Percentiles rank a stretch among this genome's conserved stretches.
These are phyloP conservation scores for Ooceraea biroi DNA, from an alignment of 1,140 invertebrate genomes.

Conservation along the genomic window DNA sequence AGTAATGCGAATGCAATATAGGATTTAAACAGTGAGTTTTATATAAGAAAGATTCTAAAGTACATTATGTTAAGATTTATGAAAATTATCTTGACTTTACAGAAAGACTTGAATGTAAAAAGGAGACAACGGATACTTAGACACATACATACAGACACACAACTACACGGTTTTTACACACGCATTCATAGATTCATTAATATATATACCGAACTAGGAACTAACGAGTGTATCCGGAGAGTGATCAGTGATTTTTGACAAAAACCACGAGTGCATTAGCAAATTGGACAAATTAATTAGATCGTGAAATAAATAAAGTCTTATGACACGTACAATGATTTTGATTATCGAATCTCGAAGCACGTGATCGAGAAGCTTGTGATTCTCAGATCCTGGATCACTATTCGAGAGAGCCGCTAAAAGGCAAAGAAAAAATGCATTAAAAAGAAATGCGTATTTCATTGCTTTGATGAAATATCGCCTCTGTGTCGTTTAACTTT, in stretches of 20 bases:
- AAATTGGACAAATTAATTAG: constrained; percentile 42
- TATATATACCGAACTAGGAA: constrained; percentile 47
- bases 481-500: constrained; percentile 61
- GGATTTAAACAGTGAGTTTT: constrained; percentile 60
- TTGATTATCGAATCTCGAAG: constrained; percentile 62
- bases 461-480: constrained; percentile 29
- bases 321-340: constrained; percentile 54
- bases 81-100: constrained; percentile 52
- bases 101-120: constrained; percentile 4
- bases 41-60: constrained; percentile 74
- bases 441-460: constrained; percentile 2
- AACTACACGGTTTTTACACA: constrained; percentile 49
- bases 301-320: constrained; percentile 41
- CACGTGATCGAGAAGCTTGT: constrained; percentile 42
- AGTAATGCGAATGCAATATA: constrained; percentile 62
- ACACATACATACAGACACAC: constrained; percentile 57
- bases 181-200: constrained; percentile 47
- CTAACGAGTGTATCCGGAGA: constrained; percentile 34
- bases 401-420: constrained; percentile 52
- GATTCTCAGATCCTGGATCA: constrained; percentile 50
- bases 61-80: constrained; percentile 70
- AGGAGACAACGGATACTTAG: background rate
- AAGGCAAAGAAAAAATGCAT: background rate
- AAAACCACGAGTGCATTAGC: constrained; percentile 66
- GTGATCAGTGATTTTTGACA: constrained; percentile 54